phyloP scores from a whole-genome alignment of 2,797 vertebrate species.

The Phrynocephalus guinanensis region DNA sequence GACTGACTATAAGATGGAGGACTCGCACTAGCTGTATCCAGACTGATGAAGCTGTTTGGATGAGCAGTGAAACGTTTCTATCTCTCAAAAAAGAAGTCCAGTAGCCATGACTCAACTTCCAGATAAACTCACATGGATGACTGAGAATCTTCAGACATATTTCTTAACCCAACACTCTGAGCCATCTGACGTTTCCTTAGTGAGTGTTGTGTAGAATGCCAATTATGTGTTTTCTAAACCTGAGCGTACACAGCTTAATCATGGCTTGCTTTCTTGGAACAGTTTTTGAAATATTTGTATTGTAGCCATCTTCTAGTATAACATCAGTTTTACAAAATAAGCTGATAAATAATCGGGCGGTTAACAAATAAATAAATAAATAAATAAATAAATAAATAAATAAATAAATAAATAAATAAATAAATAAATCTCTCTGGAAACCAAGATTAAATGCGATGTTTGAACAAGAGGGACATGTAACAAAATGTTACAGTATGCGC shows the following conservation, averaged over 20 bases:
- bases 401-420: conserved; percentile 5
- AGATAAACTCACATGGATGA: too few relatives aligned
- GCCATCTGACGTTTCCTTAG: neutral
- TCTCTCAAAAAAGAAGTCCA: too few relatives aligned
- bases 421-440: neutral
- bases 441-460: neutral
- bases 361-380: too few relatives aligned
- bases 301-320: neutral
- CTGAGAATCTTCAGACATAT: too few relatives aligned
- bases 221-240: neutral
- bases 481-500: neutral
- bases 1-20: too few relatives aligned
- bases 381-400: too few relatives aligned
- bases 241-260: neutral
- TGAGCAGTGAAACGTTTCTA: too few relatives aligned
- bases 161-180: neutral
- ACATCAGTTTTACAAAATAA: neutral
- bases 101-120: too few relatives aligned
- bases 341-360: neutral
- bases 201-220: neutral
- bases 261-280: neutral
- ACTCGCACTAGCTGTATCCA: too few relatives aligned
- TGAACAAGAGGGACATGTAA: neutral
- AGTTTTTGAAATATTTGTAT: neutral
- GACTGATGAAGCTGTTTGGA: too few relatives aligned